phyloP scores from a whole-genome alignment of 1,140 invertebrate species.

The Drosophila lini region DNA sequence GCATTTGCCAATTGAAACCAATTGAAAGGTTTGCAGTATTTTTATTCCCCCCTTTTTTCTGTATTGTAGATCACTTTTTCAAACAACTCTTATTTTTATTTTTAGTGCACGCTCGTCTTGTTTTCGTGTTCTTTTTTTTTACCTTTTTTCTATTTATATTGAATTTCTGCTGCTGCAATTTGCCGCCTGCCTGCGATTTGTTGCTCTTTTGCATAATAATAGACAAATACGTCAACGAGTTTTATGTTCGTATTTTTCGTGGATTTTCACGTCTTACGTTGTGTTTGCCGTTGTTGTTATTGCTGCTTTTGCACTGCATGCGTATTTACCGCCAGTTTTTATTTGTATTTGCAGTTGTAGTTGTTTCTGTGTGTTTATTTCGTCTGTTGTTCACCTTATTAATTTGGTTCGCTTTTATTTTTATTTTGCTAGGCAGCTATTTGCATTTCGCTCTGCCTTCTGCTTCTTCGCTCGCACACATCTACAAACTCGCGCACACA shows the following conservation, averaged over 20 bases:
- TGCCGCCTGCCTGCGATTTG: constrained; percentile 64
- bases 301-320: constrained; percentile 34
- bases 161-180: constrained; percentile 62
- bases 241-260: constrained; percentile 33
- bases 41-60: constrained; percentile 23
- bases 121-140: constrained; percentile 31
- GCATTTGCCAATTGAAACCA: constrained; percentile 70
- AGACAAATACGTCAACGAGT: constrained; percentile 50
- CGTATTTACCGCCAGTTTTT: constrained; percentile 52
- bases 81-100: constrained; percentile 51
- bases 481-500: constrained; percentile 18
- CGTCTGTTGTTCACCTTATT: constrained; percentile 33
- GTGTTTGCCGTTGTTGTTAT: constrained; percentile 45
- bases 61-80: constrained; percentile 41
- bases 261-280: constrained; percentile 66
- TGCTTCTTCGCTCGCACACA: constrained; percentile 45
- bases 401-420: constrained; percentile 53
- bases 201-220: constrained; percentile 79
- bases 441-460: constrained; percentile 35
- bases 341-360: constrained; percentile 41
- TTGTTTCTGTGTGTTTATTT: constrained; percentile 48
- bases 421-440: constrained; percentile 35
- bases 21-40: constrained; percentile 64
- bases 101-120: constrained; percentile 14
- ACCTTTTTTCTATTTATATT: constrained; percentile 75